A percentile compares a stretch with the other conserved stretches of the same genome.
Evolutionary conservation across 2,797 vertebrate species (phyloP).

Genomic region (Selene dorsalis): DNA sequence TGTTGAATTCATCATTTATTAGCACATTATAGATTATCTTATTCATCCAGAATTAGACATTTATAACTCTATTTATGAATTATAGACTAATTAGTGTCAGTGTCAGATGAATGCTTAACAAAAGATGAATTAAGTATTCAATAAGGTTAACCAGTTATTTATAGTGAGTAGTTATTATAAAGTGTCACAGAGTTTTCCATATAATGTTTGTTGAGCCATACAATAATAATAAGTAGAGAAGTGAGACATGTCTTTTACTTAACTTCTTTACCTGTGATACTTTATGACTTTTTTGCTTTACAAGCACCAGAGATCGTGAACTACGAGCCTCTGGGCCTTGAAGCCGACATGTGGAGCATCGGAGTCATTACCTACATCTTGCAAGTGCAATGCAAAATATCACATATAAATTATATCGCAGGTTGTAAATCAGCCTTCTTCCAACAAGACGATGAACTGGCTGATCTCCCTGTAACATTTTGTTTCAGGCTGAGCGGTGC

Average conservation of each 20-base stretch:
- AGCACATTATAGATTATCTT: too few relatives aligned
- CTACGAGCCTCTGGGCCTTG: constrained; percentile 94
- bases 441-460: not conserved
- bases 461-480: not conserved
- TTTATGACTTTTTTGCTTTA: constrained; percentile 32
- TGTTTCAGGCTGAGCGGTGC: constrained; percentile 91
- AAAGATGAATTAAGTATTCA: too few relatives aligned
- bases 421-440: not conserved
- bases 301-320: constrained; percentile 97
- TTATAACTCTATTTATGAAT: too few relatives aligned
- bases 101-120: too few relatives aligned
- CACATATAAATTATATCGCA: not conserved
- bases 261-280: not conserved
- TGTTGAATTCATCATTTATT: too few relatives aligned
- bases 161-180: too few relatives aligned
- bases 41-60: too few relatives aligned
- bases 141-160: too few relatives aligned
- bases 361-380: constrained; percentile 98
- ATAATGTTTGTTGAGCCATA: too few relatives aligned
- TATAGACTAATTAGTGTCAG: too few relatives aligned
- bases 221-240: too few relatives aligned
- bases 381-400: constrained; percentile 82
- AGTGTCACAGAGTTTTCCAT: too few relatives aligned
- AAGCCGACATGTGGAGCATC: constrained; percentile 98
- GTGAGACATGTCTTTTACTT: not conserved